These are phyloP conservation scores for Dryobota labecula DNA, from an alignment of 2,888 invertebrate species.

Conservation along the genomic window DNA sequence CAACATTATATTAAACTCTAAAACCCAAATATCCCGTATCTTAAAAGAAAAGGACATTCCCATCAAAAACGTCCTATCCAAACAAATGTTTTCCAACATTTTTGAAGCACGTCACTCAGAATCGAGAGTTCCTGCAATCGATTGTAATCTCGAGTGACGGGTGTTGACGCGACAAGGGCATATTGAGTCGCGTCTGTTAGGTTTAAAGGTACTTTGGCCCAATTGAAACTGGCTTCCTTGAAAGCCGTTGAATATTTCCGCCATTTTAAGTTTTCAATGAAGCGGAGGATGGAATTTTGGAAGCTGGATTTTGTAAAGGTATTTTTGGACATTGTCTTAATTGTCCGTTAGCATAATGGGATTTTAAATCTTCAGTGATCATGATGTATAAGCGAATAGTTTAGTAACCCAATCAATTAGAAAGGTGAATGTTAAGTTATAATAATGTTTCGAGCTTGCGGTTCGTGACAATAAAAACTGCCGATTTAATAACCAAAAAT, in stretches of 20 bases:
- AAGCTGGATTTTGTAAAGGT: conserved; percentile 9
- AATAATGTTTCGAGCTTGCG: too few species aligned
- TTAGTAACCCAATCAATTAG: too few species aligned
- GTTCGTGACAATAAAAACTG: too few species aligned
- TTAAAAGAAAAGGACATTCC: conserved; percentile 17
- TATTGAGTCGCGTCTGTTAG: conserved; percentile 62
- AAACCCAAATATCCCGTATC: conserved; percentile 15
- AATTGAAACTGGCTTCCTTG: conserved; percentile 53
- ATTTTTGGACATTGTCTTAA: too few species aligned
- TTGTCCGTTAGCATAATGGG: too few species aligned
- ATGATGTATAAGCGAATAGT: too few species aligned
- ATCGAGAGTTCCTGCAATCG: conserved; percentile 54
- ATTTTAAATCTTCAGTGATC: too few species aligned
- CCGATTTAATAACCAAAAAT: too few species aligned
- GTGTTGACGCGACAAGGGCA: conserved; percentile 63
- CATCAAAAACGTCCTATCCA: conserved; percentile 37
- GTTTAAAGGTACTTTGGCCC: conserved; percentile 45
- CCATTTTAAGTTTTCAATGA: conserved; percentile 54
- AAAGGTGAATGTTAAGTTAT: too few species aligned
- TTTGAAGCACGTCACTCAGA: conserved; percentile 41
- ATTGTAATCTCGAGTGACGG: conserved; percentile 59
- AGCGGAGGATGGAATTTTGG: conserved; percentile 31
- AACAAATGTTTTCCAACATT: conserved; percentile 54
- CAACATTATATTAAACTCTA: conserved; percentile 11
- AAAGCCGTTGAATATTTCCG: conserved; percentile 52